Evolutionary conservation across 2,113 vertebrate genomes (phyloP), one percentile per base, ranked within the genome.

Genomic region (Tragelaphus buxtoni): DNA sequence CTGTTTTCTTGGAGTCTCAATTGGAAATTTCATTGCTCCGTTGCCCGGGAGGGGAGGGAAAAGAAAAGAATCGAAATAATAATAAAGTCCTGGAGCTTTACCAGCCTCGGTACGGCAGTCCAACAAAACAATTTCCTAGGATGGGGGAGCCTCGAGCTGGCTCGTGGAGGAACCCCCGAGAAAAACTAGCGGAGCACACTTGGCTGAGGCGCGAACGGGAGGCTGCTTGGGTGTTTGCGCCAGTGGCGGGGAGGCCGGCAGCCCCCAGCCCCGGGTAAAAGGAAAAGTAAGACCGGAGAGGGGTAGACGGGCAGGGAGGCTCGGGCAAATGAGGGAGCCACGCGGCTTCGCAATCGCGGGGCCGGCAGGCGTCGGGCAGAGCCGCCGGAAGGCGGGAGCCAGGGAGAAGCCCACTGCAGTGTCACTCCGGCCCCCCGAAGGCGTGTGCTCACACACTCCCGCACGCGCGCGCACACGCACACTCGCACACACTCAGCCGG

Each of bases 1-100:
- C 99, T 99, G 99, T 99, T 99, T 99, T 97, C 99, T 99, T 97
- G 99, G 99, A 98, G 98, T 99, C 98, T 99, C 99, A 97, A 99
- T 99, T 99, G 99, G 99, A 99, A 99, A 99, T 99, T 99, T 99
- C 99, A 99, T 99, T 97, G 99, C 98, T 99, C 97, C 98, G 98
- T 98, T 98, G 98, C 98, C 98, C 98, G 97, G 96, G 97, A 96
- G 97, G 98, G 98, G 96, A 98, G 95, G n/a, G 95, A 98, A 98
- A 95, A 83, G 93, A 92, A 97, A 96, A 90, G 89, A 94, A 93
- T 80, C 82, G 63, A 91, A 94, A 98, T 86, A 88, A 94, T 51
- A 92, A 98, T 98, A 97, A 98, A 98, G 98, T 96, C 98, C 96
- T 97, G 96, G 93, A 94, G 98, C 98, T 98, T 97, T 84, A 26